Base-by-base conservation (phyloP, 64 coral and sea anemone genomes). In the Actinia tenebrosa region DNA sequence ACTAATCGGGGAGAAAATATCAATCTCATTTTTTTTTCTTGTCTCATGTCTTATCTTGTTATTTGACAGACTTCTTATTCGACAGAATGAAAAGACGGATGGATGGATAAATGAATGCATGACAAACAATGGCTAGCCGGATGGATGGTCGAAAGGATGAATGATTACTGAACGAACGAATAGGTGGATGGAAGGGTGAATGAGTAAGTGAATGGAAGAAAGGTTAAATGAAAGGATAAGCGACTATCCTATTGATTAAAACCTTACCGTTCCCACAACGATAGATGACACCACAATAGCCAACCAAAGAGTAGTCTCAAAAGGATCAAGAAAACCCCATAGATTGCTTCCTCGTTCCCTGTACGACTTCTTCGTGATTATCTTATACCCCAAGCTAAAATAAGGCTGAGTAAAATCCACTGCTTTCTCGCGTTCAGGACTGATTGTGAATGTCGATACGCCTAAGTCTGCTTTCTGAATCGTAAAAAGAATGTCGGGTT, bases 401-500 rank as follows among this genome's bases (percentile, higher is more conserved):
- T 95, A 95, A n/a, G 93, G 93, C 64, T 91, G 87, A 4, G 93
- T 95, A 46, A 95, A 95, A 45, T 95, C 93, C 19, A 95, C 85
- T 0, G 88, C 93, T 75, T 95, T 91, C 59, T 95, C 89, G 22
- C 93, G 86, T 23, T 91, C 83, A 56, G 93, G 90, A 53, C 89
- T 95, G 77, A 95, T 91, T 53, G 89, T 91, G 53, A 95, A 92
- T 10, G 93, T 91, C 18, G 93, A 91, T 4, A 95, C 93, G 4
- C 80, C 93, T 45, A 95, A 69, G 18, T 85, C 63, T 16, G 89
- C 93, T 95, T 92, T 86, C 93, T 95, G 60, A 42, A 78, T 44
- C 18, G 85, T 46, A 75, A 27, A 66, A 75, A 75, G 26, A 42
- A 26, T 4, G 3, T 19, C 45, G 13, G 56, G 10, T 58, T 55